phyloP scores from a whole-genome alignment of 2,888 invertebrate species.

The Bembecia ichneumoniformis region DNA sequence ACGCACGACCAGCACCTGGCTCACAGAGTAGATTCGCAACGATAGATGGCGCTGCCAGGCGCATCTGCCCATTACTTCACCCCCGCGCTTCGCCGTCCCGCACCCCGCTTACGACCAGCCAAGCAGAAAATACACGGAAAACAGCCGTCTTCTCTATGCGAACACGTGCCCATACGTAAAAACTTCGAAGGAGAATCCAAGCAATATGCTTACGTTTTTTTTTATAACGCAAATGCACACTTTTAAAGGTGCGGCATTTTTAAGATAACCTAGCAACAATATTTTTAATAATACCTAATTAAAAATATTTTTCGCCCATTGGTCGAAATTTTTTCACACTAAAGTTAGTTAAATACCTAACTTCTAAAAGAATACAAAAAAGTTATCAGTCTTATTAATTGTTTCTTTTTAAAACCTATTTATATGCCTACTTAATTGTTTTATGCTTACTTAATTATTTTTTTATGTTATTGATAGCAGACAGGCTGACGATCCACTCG shows the following conservation, averaged over 20 bases:
- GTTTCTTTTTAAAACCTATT: too few relatives aligned
- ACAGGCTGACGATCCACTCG: too few relatives aligned
- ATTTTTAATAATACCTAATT: too few relatives aligned
- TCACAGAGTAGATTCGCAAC: conserved; percentile 26
- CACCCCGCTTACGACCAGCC: conserved; percentile 31
- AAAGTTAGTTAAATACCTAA: too few relatives aligned
- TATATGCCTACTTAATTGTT: too few relatives aligned
- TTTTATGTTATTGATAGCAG: too few relatives aligned
- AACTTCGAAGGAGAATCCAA: conserved; percentile 32
- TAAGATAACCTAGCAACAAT: too few relatives aligned
- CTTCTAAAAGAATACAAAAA: too few relatives aligned
- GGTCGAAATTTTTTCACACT: too few relatives aligned
- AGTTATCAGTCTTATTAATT: too few relatives aligned
- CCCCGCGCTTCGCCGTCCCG: conserved; percentile 18
- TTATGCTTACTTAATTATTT: too few relatives aligned
- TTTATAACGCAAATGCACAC: background rate
- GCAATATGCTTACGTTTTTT: background rate
- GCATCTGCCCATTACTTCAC: conserved; percentile 53
- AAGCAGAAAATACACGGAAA: conserved; percentile 66
- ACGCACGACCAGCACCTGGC: conserved; percentile 59
- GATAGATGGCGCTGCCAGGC: conserved; percentile 68
- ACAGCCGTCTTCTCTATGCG: conserved; percentile 51
- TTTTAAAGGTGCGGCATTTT: background rate
- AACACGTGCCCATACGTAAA: conserved; percentile 64
- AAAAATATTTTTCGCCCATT: too few relatives aligned